phyloP scores from a whole-genome alignment of 2,113 vertebrate species.

The Recurvirostra avosetta region DNA sequence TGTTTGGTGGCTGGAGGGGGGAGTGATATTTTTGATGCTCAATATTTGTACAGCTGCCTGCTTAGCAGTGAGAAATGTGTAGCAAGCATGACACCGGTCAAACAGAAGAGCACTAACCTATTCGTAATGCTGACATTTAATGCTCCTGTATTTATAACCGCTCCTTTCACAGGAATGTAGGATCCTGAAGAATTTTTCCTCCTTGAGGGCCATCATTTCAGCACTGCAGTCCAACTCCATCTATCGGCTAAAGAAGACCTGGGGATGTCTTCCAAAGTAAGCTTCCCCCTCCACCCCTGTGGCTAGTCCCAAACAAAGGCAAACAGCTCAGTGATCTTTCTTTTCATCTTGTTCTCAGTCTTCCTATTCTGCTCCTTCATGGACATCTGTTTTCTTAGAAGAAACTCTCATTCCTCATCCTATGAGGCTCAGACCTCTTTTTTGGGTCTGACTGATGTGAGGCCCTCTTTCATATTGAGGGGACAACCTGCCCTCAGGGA shows the following conservation, averaged over 20 bases:
- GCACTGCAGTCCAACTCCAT: constrained; percentile 93
- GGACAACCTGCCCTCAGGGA: not conserved
- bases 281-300: not conserved
- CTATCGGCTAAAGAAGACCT: constrained; percentile 90
- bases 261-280: constrained; percentile 90
- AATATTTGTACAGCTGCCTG: constrained; percentile 73
- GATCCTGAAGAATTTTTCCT: constrained; percentile 96
- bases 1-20: not conserved
- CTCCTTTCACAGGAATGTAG: constrained; percentile 86
- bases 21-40: constrained; percentile 44
- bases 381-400: not conserved
- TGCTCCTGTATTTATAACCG: constrained; percentile 46
- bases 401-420: not conserved
- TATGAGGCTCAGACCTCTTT: not conserved
- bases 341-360: not conserved
- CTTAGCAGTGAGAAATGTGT: constrained; percentile 52
- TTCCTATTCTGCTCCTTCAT: not conserved
- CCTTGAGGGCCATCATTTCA: constrained; percentile 89
- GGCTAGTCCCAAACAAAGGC: not conserved
- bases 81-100: constrained; percentile 48
- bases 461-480: not conserved
- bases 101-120: constrained; percentile 40
- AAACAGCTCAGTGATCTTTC: not conserved
- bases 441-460: not conserved
- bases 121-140: constrained; percentile 53